phyloP scores from a whole-genome alignment of 2,797 vertebrate species.

The Cyclura pinguis region DNA sequence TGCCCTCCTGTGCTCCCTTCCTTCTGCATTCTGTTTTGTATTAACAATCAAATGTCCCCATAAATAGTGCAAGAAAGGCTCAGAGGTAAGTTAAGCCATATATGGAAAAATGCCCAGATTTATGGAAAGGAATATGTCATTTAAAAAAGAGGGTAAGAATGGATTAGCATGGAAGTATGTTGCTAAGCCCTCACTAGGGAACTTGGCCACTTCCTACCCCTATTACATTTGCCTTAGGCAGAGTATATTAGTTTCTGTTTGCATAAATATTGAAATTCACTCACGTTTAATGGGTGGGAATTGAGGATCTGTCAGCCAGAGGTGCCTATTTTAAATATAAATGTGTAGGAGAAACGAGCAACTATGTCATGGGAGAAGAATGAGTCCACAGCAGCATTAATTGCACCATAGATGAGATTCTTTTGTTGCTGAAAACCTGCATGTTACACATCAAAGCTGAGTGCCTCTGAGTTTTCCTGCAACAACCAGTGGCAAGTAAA shows the following conservation, averaged over 20 bases:
- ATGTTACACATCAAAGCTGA: neutral
- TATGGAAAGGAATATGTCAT: neutral
- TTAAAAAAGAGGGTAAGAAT: neutral
- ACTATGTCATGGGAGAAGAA: constrained; percentile 3
- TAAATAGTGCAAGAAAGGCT: constrained; percentile 27
- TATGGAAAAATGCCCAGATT: constrained; percentile 15
- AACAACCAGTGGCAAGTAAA: neutral
- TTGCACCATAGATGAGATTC: neutral
- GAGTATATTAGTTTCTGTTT: constrained; percentile 26
- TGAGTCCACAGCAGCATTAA: neutral
- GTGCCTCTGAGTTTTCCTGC: neutral
- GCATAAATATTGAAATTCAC: constrained; percentile 23
- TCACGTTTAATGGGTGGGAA: constrained; percentile 28
- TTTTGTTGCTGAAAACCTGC: neutral
- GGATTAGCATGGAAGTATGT: constrained; percentile 13
- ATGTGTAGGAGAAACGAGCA: constrained; percentile 1
- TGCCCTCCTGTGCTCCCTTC: neutral
- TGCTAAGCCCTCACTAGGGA: constrained; percentile 22
- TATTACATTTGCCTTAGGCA: constrained; percentile 35
- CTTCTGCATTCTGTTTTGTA: neutral
- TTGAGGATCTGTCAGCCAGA: constrained; percentile 39
- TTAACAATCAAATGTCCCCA: constrained; percentile 1
- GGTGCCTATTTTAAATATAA: constrained; percentile 30
- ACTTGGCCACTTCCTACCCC: constrained; percentile 8
- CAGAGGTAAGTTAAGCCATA: neutral